Base-by-base conservation (phyloP, 1,140 invertebrate species). In the Berghia stephanieae region DNA sequence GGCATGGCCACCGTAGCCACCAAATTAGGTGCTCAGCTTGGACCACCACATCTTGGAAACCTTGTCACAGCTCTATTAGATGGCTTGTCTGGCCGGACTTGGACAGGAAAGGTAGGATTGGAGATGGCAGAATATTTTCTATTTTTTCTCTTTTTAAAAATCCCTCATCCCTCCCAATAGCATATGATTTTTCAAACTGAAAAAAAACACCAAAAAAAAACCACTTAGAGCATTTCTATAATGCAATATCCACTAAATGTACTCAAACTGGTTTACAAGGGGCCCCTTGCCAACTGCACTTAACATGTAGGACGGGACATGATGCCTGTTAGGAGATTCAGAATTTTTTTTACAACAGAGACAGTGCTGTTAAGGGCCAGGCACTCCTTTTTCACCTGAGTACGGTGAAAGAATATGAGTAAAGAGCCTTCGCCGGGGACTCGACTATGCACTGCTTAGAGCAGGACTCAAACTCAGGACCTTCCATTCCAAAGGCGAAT, bases 71-170 rank as follows among this genome's bases (percentile, higher is more conserved):
- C 94, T 63, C 86, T 96, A 42, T 88, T 94, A 0, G 91, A 91
- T 69, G 94, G 93, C 1, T 89, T 96, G n/a, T 92, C 93, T 74
- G 96, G 96, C 5, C 92, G 95, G 83, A 96, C 94, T 0, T 98
- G 95, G 93, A 93, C 93, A 81, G 96, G 96, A 24, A 98, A 98
- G 84, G 88, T 88, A 69, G 40, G 44, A 24, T 36, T 18, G 2
- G 6, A 43, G 63, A 55, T 21, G 49, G 38, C 57, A n/a, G 31
- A 36, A 36, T 13, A 10, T 69, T 36, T 16, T 69, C 40, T 69
- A 13, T 69, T 69, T 69, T 63, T 27, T 16, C 10, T 63, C 10
- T 63, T 27, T 10, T 27, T 63, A 21, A 21, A 63, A 63, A 69
- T 16, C 60, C 8, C 16, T 10, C 27, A 18, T 63, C 10, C 60